These are phyloP conservation scores for Pelodiscus sinensis DNA, from an alignment of 2,113 vertebrate genomes.

Conservation along the genomic window DNA sequence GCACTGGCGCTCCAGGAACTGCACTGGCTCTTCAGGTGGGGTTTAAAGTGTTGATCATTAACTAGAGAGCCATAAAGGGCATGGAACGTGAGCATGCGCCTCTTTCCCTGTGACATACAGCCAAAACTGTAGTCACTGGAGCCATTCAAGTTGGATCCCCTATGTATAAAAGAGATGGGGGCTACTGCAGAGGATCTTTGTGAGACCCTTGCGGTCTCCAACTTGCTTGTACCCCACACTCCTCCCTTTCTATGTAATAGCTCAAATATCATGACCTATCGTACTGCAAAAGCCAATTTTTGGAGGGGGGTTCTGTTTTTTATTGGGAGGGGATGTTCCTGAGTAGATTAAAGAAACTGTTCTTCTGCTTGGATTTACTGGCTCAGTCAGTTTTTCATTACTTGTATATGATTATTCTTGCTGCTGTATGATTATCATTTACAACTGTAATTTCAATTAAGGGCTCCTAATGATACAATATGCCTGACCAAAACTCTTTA, in stretches of 20 bases:
- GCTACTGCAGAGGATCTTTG: neutral
- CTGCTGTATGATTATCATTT: neutral
- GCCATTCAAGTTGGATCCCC: neutral
- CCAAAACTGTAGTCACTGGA: neutral
- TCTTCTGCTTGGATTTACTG: neutral
- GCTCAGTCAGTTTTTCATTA: neutral
- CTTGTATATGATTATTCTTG: neutral
- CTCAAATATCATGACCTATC: neutral
- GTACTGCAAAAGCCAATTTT: neutral
- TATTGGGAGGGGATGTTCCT: neutral
- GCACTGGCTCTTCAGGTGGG: neutral
- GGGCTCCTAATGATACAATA: neutral
- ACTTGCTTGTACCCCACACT: neutral
- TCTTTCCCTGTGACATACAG: neutral
- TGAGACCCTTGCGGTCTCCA: neutral
- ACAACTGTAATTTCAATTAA: neutral
- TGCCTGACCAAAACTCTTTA: fast-evolving
- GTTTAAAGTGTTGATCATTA: neutral
- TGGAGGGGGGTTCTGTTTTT: no score
- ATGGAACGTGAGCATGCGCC: neutral
- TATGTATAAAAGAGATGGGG: neutral
- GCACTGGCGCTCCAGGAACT: neutral
- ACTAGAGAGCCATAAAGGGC: neutral
- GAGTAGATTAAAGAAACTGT: neutral
- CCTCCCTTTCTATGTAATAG: neutral